Base-by-base conservation (phyloP, 2,797 vertebrate genomes). In the Urosaurus nigricauda region DNA sequence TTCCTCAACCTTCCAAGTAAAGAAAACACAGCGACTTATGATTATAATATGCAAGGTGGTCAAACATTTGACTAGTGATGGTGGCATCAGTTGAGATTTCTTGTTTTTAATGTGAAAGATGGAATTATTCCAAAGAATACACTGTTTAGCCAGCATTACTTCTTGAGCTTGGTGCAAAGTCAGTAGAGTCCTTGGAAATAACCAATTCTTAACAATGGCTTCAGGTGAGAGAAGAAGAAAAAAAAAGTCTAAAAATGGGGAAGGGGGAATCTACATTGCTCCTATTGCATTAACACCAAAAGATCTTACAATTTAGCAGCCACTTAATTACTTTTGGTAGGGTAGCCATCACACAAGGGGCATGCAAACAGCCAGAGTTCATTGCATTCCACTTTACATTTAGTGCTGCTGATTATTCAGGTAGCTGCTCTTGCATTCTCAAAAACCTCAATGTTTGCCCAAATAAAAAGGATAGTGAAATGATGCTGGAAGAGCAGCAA, bases 181-280 rank as follows among this genome's bases (percentile, higher is more conserved):
- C 65, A 68, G 53, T 93, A 94, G 88, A 92, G 89, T 94, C 89
- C 94, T 91, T 70, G 71, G 87, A 94, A 96, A 93, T 85, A 94
- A 94, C 87, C 0, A 1, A 77, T 85, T 78, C 74, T 88, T 58
- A 68, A 90, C 86, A 75, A 90, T 84, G 91, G 88, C 94, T 90
- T 96, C 95, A 96, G 96, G 96, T 96, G 96, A 97, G 92, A 95
- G 91, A 96, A 95, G 93, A 96, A 43, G 43, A 97, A 87, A 95
- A 96, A 95, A 93, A 83, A 83, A 95, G 95, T 95, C 93, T 95
- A 92, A 89, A 92, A 94, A 82, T 91, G 40, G 47, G 91, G 63
- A 91, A 90, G 58, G 29, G 65, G 29, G 29, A 19, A 87, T 94
- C 91, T 93, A 90, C 89, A 94, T 92, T 86, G 86, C 84, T 93